Evolutionary conservation across 2,797 vertebrate genomes (phyloP), one percentile per base, ranked within the genome.

Genomic region (Orestias chungarensis): DNA sequence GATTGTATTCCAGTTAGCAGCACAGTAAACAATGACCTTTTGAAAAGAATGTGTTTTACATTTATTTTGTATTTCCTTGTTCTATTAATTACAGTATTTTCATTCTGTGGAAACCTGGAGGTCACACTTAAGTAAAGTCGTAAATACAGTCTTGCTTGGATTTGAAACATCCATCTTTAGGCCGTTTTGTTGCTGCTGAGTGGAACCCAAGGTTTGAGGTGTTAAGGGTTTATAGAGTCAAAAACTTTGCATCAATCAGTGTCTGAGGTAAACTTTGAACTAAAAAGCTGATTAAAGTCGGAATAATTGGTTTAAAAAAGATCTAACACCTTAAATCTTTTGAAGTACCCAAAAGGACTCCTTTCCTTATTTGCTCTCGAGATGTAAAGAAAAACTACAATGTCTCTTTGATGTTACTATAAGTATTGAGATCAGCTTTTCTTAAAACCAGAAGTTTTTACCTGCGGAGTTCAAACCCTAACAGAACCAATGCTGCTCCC

Each of bases 211-310:
- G 47, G 47, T 61, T 61, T 7, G 8, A 3, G 1, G n/a, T 25
- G 38, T 25, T 8, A 42, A 40, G 59, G 42, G 59, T 62, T 62
- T 25, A 42, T 5, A n/a, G 23, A 15, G 59, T 25, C 23, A 25
- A 7, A 42, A 42, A 42, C 40, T 40, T 3, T 40, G 35, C 35
- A 62, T 40, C 59, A 40, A 35, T 23, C 20, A 33, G 35, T 14
- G 38, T 17, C 20, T 62, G 59, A 62, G 42, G 59, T 40, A 62
- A 64, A 11, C 59, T 42, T 64, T 64, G 75, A 68, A 66, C 49
- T 43, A 42, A 42, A 42, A 42, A 42, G 31, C 4, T 59, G 18
- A 59, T 59, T 35, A 59, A 35, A 59, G 57, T 71, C 14, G 49
- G 71, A 35, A 59, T 18, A 59, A 38, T 11, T 25, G n/a, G 38